Evolutionary conservation across 2,113 vertebrate species (phyloP).

Genomic region (Nothobranchius kuhntae): DNA sequence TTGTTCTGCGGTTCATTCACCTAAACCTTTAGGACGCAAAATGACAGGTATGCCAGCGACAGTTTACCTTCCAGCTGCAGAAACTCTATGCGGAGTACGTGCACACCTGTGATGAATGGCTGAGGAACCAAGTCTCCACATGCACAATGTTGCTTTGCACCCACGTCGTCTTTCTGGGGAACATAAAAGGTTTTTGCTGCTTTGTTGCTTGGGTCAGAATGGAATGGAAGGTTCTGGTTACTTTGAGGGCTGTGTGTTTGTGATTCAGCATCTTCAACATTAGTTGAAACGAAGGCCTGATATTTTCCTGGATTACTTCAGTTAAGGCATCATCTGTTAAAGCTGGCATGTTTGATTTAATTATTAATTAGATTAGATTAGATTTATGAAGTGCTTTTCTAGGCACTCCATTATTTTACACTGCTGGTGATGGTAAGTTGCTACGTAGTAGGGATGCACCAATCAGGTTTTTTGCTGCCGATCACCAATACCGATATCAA

Average conservation of each 20-base stretch:
- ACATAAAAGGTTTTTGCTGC: conserved; percentile 56
- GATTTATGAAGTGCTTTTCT: no score
- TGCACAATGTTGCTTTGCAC: background rate
- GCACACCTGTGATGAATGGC: conserved; percentile 45
- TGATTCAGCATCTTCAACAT: conserved; percentile 63
- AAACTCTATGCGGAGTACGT: conserved; percentile 21
- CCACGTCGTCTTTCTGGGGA: background rate
- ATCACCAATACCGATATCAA: no score
- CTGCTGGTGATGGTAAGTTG: no score
- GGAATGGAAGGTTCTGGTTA: conserved; percentile 78
- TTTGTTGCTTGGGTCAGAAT: conserved; percentile 76
- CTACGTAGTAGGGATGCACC: no score
- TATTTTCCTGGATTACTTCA: conserved; percentile 6
- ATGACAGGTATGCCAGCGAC: conserved; percentile 44
- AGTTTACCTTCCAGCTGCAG: conserved; percentile 34
- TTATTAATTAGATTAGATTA: no score
- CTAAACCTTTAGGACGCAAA: conserved; percentile 33
- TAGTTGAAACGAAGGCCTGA: conserved; percentile 43
- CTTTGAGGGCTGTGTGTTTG: conserved; percentile 62
- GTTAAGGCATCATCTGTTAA: conserved; percentile 27
- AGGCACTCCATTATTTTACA: no score
- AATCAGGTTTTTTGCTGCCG: no score
- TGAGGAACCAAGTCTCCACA: conserved; percentile 5
- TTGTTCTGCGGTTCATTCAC: conserved; percentile 30
- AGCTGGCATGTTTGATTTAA: background rate